Conservation (phyloP, 2,888 invertebrate genomes). For the Tachina grossa region DNA sequence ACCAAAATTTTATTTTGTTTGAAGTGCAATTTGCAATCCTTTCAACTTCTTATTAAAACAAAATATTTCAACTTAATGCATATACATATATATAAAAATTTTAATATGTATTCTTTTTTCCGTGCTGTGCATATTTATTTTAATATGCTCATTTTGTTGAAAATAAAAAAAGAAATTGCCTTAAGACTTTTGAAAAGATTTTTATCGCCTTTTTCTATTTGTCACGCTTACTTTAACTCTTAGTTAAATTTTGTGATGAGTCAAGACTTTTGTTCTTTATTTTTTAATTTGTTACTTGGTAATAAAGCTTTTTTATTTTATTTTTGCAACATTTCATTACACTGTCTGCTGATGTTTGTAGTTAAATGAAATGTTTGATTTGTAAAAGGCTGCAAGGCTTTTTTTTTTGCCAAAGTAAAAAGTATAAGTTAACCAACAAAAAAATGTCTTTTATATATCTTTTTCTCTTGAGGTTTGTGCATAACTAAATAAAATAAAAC, state of each 20-base stretch:
- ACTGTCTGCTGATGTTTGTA: conserved; percentile 55
- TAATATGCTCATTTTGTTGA: conserved; percentile 20
- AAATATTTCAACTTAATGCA: no score
- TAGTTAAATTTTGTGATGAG: conserved; percentile 62
- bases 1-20: no score
- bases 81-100: no score
- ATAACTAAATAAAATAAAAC: not conserved
- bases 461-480: not conserved
- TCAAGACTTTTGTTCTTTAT: conserved; percentile 50
- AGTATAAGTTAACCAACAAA: conserved; percentile 7
- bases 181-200: conserved; percentile 45
- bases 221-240: conserved; percentile 55
- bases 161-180: conserved; percentile 31
- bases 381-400: conserved; percentile 79
- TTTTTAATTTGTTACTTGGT: conserved; percentile 47
- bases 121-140: not conserved
- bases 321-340: conserved; percentile 15
- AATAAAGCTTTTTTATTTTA: not conserved
- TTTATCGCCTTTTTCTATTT: conserved; percentile 27
- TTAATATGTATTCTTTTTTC: no score
- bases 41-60: no score
- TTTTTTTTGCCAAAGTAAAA: conserved; percentile 60
- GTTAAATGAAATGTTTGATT: conserved; percentile 80
- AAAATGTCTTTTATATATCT: not conserved
- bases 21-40: no score